A percentile compares a stretch with the other conserved stretches of the same genome.
Evolutionary conservation across 2,888 invertebrate species (phyloP).

Genomic region (Lucinisca nassula): DNA sequence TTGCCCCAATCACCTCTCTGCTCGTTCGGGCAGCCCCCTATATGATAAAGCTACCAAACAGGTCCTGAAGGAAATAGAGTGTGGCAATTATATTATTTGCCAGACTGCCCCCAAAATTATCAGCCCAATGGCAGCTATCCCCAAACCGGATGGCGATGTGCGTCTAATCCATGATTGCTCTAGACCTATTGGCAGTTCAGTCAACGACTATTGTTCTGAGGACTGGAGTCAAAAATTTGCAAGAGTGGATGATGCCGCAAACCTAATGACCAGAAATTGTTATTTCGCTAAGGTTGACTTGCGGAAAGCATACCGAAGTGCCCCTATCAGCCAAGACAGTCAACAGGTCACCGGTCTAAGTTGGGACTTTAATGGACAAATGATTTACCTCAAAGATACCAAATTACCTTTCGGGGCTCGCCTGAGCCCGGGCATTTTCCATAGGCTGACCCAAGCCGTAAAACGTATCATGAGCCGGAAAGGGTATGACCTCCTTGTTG

Average conservation of each 20-base stretch:
- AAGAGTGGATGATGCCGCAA: slow-evolving; percentile 18
- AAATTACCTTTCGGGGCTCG: slow-evolving; percentile 39
- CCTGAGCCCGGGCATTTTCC: neutral
- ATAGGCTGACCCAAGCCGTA: neutral
- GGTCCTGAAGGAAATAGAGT: neutral
- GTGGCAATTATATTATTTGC: neutral
- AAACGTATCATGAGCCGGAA: too few relatives aligned
- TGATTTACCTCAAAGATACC: neutral
- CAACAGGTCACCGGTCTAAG: neutral
- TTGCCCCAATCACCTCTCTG: too few relatives aligned
- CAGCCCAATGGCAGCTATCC: too few relatives aligned
- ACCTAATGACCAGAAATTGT: neutral
- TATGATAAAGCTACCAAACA: neutral
- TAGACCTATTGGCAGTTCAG: slow-evolving; percentile 5
- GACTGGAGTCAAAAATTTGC: neutral
- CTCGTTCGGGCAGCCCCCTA: too few relatives aligned
- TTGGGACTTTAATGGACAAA: neutral
- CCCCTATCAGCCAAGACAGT: neutral
- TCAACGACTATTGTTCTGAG: slow-evolving; percentile 28
- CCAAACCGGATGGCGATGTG: slow-evolving; percentile 26
- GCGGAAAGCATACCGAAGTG: neutral
- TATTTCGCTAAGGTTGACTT: slow-evolving; percentile 12
- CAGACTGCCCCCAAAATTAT: neutral
- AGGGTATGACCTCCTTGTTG: too few relatives aligned
- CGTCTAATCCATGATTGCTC: slow-evolving; percentile 30